phyloP scores from a whole-genome alignment of 2,797 vertebrate genomes.

The Sylvia borin region DNA sequence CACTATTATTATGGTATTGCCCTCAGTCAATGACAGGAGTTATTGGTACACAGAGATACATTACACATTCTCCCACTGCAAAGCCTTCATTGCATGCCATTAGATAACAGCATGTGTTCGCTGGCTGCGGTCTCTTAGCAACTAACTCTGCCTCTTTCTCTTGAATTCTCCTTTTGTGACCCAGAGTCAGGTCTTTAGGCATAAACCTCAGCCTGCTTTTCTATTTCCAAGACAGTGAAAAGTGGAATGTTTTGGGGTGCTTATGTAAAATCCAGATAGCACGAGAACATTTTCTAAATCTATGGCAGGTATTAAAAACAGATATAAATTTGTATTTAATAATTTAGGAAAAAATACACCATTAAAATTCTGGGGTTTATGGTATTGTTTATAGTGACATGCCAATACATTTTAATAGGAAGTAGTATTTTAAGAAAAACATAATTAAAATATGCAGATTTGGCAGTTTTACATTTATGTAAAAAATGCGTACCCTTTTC shows the following conservation, averaged over 20 bases:
- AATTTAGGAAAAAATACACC: not conserved
- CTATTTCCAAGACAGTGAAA: slow-evolving; percentile 52
- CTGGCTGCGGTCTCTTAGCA: slow-evolving; percentile 73
- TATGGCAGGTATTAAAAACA: not conserved
- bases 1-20: slow-evolving; percentile 15
- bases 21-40: slow-evolving; percentile 9
- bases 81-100: slow-evolving; percentile 45
- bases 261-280: not conserved
- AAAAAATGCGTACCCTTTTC: not conserved
- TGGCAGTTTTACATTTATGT: not conserved
- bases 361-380: not conserved
- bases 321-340: not conserved
- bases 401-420: not conserved
- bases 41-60: slow-evolving; percentile 14
- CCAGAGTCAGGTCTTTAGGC: slow-evolving; percentile 47
- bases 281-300: not conserved
- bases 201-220: slow-evolving; percentile 24
- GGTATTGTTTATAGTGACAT: not conserved
- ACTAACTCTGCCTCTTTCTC: slow-evolving; percentile 60
- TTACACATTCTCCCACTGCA: slow-evolving; percentile 40
- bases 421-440: not conserved
- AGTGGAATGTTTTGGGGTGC: not conserved
- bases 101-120: slow-evolving; percentile 65
- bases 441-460: not conserved
- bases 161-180: slow-evolving; percentile 64